Conservation (phyloP, 2,888 invertebrate genomes). For the Andrena hattorfiana region DNA sequence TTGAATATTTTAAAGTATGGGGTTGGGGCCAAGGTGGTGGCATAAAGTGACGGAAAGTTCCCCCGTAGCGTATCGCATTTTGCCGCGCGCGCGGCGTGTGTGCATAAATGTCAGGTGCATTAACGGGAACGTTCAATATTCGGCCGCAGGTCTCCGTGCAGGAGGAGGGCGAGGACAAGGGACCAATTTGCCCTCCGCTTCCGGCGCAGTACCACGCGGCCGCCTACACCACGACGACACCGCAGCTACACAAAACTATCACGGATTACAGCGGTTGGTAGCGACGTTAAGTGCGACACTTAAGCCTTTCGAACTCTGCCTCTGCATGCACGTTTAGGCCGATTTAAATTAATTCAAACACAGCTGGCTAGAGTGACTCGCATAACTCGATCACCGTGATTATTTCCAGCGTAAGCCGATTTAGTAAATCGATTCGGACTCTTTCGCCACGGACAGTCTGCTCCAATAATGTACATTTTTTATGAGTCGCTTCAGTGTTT, state of each 20-base stretch:
- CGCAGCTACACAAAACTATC: conserved; percentile 82
- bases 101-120: conserved; percentile 81
- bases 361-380: not conserved
- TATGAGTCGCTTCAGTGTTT: too few species aligned
- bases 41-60: conserved; percentile 52
- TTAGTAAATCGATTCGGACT: too few species aligned
- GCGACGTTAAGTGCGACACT: conserved; percentile 60
- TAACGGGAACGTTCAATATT: conserved; percentile 79
- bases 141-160: conserved; percentile 81
- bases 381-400: not conserved
- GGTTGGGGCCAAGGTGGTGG: not conserved
- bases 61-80: conserved; percentile 70
- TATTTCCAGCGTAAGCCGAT: not conserved
- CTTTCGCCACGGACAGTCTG: too few species aligned
- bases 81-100: conserved; percentile 67
- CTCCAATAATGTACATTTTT: too few species aligned
- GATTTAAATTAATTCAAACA: conserved; percentile 54
- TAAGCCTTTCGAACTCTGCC: conserved; percentile 56
- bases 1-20: conserved; percentile 32
- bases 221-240: conserved; percentile 79
- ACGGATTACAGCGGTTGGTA: conserved; percentile 80
- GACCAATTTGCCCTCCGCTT: conserved; percentile 84
- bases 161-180: conserved; percentile 82
- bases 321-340: conserved; percentile 46
- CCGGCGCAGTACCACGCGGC: conserved; percentile 82